phyloP scores from a whole-genome alignment of 2,888 invertebrate species.

The Sipha maydis region DNA sequence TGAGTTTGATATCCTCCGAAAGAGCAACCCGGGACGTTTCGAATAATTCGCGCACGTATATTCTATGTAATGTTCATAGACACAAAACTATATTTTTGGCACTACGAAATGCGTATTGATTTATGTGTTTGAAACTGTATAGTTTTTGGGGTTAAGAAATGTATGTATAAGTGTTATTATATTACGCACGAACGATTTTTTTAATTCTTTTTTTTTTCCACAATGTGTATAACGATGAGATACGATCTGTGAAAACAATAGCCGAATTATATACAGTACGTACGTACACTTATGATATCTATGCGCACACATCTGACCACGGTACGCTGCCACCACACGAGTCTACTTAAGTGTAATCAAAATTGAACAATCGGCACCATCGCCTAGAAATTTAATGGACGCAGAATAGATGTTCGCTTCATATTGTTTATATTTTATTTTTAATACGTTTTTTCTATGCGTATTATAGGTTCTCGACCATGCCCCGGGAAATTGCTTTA shows the following conservation, averaged over 20 bases:
- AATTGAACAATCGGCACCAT: neutral
- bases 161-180: neutral
- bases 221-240: neutral
- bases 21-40: neutral
- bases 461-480: neutral
- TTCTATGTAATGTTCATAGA: neutral
- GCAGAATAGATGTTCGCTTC: neutral
- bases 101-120: neutral
- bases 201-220: neutral
- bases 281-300: neutral
- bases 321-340: neutral
- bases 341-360: neutral
- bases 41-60: neutral
- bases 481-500: neutral
- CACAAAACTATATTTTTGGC: neutral
- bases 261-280: neutral
- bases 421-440: neutral
- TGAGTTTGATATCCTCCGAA: neutral
- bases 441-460: neutral
- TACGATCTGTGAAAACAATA: slow-evolving; percentile 8
- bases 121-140: neutral
- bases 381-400: neutral
- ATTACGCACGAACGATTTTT: neutral
- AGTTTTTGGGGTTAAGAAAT: neutral
- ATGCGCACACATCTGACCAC: neutral